Evolutionary conservation across 2,888 invertebrate genomes (phyloP).

Genomic region (Piscicola geometra): DNA sequence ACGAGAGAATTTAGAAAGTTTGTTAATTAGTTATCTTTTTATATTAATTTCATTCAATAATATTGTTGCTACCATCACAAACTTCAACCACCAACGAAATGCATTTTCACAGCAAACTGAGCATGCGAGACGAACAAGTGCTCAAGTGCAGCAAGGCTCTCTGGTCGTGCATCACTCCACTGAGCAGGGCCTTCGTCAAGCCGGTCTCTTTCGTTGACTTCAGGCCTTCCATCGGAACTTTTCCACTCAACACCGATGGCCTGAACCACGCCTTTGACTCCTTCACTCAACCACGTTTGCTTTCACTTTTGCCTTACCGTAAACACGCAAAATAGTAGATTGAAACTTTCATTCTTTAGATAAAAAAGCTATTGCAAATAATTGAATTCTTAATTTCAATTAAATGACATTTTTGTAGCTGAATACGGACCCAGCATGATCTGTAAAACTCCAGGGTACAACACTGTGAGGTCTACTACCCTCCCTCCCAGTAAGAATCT

Average conservation of each 20-base stretch:
- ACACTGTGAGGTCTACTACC: background rate
- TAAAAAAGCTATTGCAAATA: too few relatives aligned
- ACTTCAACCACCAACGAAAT: background rate
- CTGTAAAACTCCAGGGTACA: background rate
- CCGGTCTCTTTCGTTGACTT: background rate
- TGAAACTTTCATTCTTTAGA: too few relatives aligned
- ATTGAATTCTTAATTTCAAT: too few relatives aligned
- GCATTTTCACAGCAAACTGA: background rate
- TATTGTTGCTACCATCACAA: too few relatives aligned
- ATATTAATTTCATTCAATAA: too few relatives aligned
- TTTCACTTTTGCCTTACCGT: background rate
- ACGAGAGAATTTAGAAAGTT: background rate
- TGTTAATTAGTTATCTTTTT: too few relatives aligned
- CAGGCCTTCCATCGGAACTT: slow-evolving; percentile 6
- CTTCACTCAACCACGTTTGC: background rate
- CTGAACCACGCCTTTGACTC: background rate
- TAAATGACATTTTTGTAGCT: background rate
- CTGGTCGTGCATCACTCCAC: slow-evolving; percentile 18
- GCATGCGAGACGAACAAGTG: background rate
- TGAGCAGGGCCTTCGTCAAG: background rate
- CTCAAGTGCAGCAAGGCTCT: background rate
- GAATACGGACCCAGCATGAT: background rate
- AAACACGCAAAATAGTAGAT: too few relatives aligned
- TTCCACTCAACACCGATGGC: slow-evolving; percentile 14
- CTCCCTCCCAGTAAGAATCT: background rate